Evolutionary conservation across 2,113 vertebrate genomes (phyloP), one percentile per base, ranked within the genome.

Genomic region (Perca fluviatilis): DNA sequence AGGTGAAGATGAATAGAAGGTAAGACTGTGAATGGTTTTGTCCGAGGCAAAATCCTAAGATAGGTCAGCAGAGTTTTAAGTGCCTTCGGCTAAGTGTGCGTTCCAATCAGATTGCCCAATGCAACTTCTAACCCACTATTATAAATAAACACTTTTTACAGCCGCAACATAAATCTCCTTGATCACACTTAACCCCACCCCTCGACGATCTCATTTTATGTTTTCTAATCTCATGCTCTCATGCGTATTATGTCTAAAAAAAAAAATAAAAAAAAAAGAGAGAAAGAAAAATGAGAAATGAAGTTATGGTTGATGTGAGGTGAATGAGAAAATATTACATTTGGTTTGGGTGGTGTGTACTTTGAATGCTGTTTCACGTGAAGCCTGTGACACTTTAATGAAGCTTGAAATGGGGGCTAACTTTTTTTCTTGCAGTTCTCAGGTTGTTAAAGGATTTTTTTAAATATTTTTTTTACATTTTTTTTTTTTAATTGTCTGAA

Each of bases 171-270:
- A 50, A 74, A 80, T 75, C 78, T n/a, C 79, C 74, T 76, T 75
- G 71, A 88, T 87, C 66, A 73, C 58, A 58, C 74, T 46, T 64
- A 73, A 74, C 25, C 9, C 49, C 60, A 19, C 54, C 70, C 94
- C 93, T 94, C 88, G 94, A 91, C 82, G 94, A 93, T 90, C 89
- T 91, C 86, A 84, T 93, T 83, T 94, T 92, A 85, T 86, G 92
- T 84, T 73, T 84, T 87, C 86, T 90, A 90, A 90, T 90, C 79
- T 30, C 90, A 5, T 27, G 27, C 27, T 27, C 27, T 27, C 27
- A 27, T 27, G 27, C 27, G 27, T 78, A 73, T 12, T 65, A 78
- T 74, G 62, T 82, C 82, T 78, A 23, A 75, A 57, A 86, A 87
- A 62, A 86, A 62, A 43, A 43, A n/a, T n/a, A n/a, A n/a, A n/a